phyloP scores from a whole-genome alignment of 2,113 vertebrate species.

The Neofelis nebulosa region DNA sequence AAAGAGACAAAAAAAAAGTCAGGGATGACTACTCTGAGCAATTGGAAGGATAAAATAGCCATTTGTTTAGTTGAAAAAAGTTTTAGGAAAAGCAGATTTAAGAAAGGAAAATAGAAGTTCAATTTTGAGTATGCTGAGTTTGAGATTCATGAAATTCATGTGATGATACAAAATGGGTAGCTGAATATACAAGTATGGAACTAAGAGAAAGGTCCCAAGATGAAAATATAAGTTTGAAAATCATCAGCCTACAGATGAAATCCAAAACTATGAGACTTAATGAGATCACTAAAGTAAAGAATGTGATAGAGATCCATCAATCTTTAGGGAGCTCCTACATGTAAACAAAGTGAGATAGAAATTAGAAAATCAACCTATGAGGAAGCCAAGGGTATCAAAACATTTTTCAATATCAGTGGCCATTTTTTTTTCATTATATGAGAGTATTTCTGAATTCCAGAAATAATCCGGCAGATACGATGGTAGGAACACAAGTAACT shows the following conservation, averaged over 20 bases:
- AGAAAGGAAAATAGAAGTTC: neutral
- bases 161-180: neutral
- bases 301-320: neutral
- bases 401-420: neutral
- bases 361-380: neutral
- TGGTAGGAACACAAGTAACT: neutral
- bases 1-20: neutral
- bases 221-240: neutral
- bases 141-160: neutral
- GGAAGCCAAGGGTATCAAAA: neutral
- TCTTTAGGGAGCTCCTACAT: neutral
- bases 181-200: neutral
- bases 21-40: conserved; percentile 8
- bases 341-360: neutral
- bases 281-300: neutral
- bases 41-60: neutral
- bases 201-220: neutral
- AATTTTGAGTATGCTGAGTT: conserved; percentile 2
- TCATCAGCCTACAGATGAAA: conserved; percentile 17
- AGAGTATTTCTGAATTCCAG: neutral
- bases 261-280: neutral
- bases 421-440: neutral
- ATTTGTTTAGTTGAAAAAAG: neutral
- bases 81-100: neutral
- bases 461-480: neutral